phyloP scores from a whole-genome alignment of 1,140 invertebrate species.

The Leptonema lineaticorne region DNA sequence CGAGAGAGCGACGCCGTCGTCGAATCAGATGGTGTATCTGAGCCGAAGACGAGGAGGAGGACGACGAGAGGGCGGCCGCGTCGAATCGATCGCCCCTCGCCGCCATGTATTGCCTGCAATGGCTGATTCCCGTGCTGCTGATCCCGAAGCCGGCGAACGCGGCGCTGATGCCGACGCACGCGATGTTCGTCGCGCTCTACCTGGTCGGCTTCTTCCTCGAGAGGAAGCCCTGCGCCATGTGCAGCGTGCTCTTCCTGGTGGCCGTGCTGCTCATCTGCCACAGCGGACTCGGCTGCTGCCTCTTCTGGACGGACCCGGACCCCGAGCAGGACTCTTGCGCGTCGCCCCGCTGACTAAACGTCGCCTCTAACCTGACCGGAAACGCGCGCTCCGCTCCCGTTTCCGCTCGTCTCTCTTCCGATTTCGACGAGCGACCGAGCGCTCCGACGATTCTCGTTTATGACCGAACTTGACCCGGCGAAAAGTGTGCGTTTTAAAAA shows the following conservation, averaged over 20 bases:
- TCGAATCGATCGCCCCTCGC: background rate
- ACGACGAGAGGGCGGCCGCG: background rate
- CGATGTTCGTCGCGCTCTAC: conserved; percentile 95
- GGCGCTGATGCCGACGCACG: conserved; percentile 90
- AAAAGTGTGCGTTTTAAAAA: too few relatives aligned
- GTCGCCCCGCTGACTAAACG: conserved; percentile 58
- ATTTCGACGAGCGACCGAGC: background rate
- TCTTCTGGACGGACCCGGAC: conserved; percentile 83
- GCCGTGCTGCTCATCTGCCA: conserved; percentile 94
- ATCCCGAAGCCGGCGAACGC: conserved; percentile 97
- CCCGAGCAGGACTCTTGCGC: conserved; percentile 74
- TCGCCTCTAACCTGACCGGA: background rate
- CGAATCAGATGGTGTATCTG: background rate
- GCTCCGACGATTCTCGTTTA: background rate
- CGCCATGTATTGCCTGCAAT: conserved; percentile 98
- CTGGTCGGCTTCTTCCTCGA: conserved; percentile 92
- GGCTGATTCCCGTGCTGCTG: conserved; percentile 93
- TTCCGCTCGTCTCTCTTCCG: background rate
- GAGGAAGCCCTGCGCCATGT: conserved; percentile 95
- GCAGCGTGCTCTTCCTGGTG: conserved; percentile 88
- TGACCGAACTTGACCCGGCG: background rate
- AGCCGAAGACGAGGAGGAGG: background rate
- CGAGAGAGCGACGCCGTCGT: background rate
- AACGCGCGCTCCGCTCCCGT: background rate
- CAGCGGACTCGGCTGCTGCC: conserved; percentile 91